Evolutionary conservation across 2,797 vertebrate species (phyloP).

Genomic region (Botia kubotai): DNA sequence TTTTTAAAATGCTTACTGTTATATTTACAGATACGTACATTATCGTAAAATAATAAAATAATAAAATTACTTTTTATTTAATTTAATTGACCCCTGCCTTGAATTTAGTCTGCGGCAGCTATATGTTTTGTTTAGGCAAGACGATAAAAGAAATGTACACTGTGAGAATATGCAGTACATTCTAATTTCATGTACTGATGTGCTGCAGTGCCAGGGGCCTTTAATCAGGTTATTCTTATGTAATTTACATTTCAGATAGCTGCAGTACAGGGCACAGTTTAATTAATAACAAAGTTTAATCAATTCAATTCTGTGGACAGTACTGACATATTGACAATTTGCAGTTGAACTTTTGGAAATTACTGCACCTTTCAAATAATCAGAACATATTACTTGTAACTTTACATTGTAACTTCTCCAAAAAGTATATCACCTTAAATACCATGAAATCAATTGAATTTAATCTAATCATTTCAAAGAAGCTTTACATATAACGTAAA

Average conservation of each 20-base stretch:
- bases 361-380: too few species aligned
- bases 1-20: background rate
- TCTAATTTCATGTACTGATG: slow-evolving; percentile 38
- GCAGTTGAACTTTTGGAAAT: too few species aligned
- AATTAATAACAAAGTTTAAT: background rate
- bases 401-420: too few species aligned
- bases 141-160: slow-evolving; percentile 8
- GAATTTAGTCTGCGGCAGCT: background rate
- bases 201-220: slow-evolving; percentile 37
- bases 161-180: slow-evolving; percentile 2
- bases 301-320: slow-evolving; percentile 18
- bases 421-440: too few species aligned
- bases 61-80: background rate
- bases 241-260: slow-evolving; percentile 35
- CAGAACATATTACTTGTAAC: too few species aligned
- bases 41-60: too few species aligned
- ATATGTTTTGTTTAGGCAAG: background rate
- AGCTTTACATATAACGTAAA: too few species aligned
- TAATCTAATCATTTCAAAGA: too few species aligned
- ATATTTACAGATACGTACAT: background rate
- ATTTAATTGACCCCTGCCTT: background rate
- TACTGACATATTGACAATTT: slow-evolving; percentile 11
- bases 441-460: too few species aligned
- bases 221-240: slow-evolving; percentile 35
- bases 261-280: background rate